These are phyloP conservation scores for Drosophila trichaetosa DNA, from an alignment of 2,888 invertebrate genomes.

Conservation along the genomic window DNA sequence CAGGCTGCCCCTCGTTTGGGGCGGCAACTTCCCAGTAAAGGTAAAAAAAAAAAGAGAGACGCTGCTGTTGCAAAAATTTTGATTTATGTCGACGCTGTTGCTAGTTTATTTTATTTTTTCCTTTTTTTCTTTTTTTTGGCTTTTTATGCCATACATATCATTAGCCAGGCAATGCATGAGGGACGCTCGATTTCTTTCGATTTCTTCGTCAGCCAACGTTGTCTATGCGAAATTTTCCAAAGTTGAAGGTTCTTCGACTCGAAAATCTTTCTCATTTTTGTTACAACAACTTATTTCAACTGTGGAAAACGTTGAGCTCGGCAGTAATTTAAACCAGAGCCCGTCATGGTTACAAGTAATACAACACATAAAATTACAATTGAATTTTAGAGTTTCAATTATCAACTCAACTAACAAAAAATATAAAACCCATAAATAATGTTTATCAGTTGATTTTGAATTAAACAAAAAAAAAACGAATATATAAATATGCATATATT, in stretches of 20 bases:
- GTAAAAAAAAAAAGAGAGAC: constrained; percentile 27
- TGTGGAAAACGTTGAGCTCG: not conserved
- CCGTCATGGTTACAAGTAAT: too few species aligned
- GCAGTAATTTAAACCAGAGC: not conserved
- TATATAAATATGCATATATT: not conserved
- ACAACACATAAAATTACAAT: not conserved
- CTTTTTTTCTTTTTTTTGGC: constrained; percentile 2
- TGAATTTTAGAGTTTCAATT: not conserved
- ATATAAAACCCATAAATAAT: not conserved
- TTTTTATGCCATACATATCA: constrained; percentile 76
- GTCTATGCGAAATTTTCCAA: not conserved
- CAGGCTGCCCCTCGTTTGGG: constrained; percentile 40
- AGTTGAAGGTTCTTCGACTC: not conserved
- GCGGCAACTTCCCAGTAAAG: constrained; percentile 57
- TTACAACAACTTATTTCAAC: not conserved
- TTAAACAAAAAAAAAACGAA: not conserved
- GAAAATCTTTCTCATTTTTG: not conserved
- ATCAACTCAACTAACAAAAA: not conserved
- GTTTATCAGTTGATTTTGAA: not conserved
- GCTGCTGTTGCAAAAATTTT: constrained; percentile 64
- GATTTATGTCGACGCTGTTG: constrained; percentile 66
- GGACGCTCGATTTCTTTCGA: constrained; percentile 14
- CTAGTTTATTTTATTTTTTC: constrained; percentile 30
- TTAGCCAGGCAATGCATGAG: constrained; percentile 44
- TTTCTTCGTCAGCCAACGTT: not conserved